Percentiles rank a stretch among this genome's conserved stretches.
Conservation (phyloP, 2,888 invertebrate species). For the Hydroisotoma schaefferi region DNA sequence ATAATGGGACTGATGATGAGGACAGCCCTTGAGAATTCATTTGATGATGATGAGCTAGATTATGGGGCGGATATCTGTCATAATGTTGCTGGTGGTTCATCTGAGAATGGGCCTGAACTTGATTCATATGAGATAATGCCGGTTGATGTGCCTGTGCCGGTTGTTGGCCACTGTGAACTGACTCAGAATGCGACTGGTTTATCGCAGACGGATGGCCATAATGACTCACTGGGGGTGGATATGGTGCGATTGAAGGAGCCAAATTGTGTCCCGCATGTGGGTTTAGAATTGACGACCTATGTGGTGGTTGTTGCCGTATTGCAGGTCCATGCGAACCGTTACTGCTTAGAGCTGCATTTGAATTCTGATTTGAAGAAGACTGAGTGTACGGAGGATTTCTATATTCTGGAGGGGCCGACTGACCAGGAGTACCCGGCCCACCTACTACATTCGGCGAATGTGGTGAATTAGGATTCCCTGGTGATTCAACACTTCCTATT, state of each 20-base stretch:
- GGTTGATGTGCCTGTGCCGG: conserved; percentile 14
- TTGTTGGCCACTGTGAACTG: neutral
- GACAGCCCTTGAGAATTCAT: neutral
- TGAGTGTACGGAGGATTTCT: conserved; percentile 9
- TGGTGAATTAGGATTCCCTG: conserved; percentile 31
- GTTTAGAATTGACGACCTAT: conserved; percentile 7
- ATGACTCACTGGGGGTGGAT: conserved; percentile 23
- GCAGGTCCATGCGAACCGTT: conserved; percentile 11
- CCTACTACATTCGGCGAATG: conserved; percentile 30
- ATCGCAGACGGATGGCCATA: conserved; percentile 16
- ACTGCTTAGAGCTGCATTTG: conserved; percentile 16
- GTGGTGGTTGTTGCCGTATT: conserved; percentile 8
- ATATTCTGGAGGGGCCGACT: conserved; percentile 20
- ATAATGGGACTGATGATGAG: conserved; percentile 18
- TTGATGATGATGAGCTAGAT: conserved; percentile 36
- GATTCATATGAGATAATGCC: conserved; percentile 11
- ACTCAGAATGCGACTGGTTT: conserved; percentile 14
- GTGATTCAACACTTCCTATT: conserved; percentile 32
- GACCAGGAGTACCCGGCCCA: conserved; percentile 4
- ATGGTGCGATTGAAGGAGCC: conserved; percentile 29
- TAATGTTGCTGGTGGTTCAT: conserved; percentile 32
- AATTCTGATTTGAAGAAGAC: conserved; percentile 19
- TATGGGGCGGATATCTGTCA: conserved; percentile 31
- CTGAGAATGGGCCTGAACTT: conserved; percentile 18
- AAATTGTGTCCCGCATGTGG: conserved; percentile 25